Evolutionary conservation across 2,888 invertebrate genomes (phyloP), one percentile per base, ranked within the genome.

Genomic region (Cyrtodaria siliqua): DNA sequence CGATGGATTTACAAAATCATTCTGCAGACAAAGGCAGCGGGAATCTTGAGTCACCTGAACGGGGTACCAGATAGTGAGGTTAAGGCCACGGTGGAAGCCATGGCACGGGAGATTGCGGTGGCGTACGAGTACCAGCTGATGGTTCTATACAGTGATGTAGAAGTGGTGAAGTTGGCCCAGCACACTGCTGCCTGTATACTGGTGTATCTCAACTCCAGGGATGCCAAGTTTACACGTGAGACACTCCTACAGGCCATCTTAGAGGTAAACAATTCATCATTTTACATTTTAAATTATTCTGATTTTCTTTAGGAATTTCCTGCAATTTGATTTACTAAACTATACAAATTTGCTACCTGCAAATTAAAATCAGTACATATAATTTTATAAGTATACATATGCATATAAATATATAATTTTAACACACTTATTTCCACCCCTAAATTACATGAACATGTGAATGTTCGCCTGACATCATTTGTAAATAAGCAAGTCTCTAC

Each of bases 61-160:
- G 75, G 70, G 9, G 59, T 86, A 20, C 62, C 80, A 23, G 61
- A 77, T 9, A 47, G 44, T 2, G 83, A 80, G 8, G 50, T 84
- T 12, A 61, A 67, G 20, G 57, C 52, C 9, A 75, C 72, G 2
- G 59, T 86, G 26, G 20, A 61, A 1, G 59, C 69, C 1, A 81
- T 84, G 2, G 76, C 79, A 6, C 16, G 20, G 9, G 82, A 84
- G 57, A 57, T 86, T 16, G 49, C 72, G 20, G 55, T 81, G 12
- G 74, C 83, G 0, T 83, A 72, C 70, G 83, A 86, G 70, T 86
- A 86, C 57, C 86, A 86, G 53, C 50, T 86, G 23, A 40, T 72
- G 20, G 64, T 83, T 61, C 42, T 86, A 18, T 66, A 69, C 2
- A 76, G 79, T 14, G 78, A 79, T 20, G 27, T 33, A 1, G 83